phyloP scores from a whole-genome alignment of 2,888 invertebrate genomes.

The Himalopsyche tibetana region DNA sequence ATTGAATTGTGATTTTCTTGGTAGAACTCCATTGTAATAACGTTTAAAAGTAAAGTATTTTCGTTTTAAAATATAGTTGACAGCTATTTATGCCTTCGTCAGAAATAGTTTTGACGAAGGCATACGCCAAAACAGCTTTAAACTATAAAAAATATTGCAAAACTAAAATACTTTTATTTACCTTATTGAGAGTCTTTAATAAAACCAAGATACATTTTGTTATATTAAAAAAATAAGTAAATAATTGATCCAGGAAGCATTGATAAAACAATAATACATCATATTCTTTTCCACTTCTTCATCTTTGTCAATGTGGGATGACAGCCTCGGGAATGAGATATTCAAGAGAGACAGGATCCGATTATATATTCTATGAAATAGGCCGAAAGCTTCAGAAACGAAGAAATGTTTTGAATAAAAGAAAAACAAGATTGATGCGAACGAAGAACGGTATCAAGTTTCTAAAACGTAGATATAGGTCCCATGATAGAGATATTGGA shows the following conservation, averaged over 20 bases:
- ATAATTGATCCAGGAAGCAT: background rate
- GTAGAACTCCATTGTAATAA: too few species aligned
- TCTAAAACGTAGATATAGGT: constrained; percentile 2
- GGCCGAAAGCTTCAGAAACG: constrained; percentile 47
- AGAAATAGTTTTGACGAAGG: too few species aligned
- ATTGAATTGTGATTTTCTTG: too few species aligned
- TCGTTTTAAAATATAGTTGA: too few species aligned
- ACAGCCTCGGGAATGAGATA: constrained; percentile 46
- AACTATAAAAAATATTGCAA: too few species aligned
- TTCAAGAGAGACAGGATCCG: constrained; percentile 56
- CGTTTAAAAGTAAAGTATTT: too few species aligned
- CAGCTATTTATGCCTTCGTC: too few species aligned
- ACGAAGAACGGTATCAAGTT: constrained; percentile 41
- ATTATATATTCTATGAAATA: constrained; percentile 57
- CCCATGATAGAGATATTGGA: constrained; percentile 43
- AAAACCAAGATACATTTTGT: too few species aligned
- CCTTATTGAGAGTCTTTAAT: too few species aligned
- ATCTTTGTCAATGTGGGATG: constrained; percentile 45
- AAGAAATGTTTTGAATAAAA: constrained; percentile 53
- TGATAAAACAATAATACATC: background rate
- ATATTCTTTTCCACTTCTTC: background rate
- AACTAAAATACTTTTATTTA: too few species aligned
- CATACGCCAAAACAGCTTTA: too few species aligned
- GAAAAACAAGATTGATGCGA: constrained; percentile 63
- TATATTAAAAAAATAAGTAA: background rate